Conservation (phyloP, 1,140 invertebrate genomes). For the Papilio dardanus region DNA sequence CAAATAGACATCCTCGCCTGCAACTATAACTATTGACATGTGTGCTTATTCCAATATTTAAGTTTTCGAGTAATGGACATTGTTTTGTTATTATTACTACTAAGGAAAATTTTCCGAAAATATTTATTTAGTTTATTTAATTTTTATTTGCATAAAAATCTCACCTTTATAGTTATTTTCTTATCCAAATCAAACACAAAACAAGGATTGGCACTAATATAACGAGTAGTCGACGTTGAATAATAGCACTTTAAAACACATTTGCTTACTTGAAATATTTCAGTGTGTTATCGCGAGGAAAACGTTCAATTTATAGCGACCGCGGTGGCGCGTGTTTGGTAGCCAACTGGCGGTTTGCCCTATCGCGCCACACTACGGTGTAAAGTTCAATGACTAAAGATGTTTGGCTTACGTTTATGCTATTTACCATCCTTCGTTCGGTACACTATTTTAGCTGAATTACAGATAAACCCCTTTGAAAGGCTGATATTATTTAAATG, state of each 20-base stretch:
- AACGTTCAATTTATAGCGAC: conserved; percentile 51
- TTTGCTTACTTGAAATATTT: conserved; percentile 17
- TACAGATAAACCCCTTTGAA: neutral
- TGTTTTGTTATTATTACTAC: neutral
- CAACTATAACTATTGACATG: neutral
- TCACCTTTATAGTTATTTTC: neutral
- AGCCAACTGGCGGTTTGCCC: conserved; percentile 78
- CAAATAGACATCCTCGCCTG: neutral
- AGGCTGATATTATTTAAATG: neutral
- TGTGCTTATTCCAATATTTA: neutral
- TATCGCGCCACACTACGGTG: conserved; percentile 61
- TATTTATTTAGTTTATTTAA: neutral
- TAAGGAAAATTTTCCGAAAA: neutral
- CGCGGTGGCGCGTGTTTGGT: conserved; percentile 59
- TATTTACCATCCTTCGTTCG: conserved; percentile 20
- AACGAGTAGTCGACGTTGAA: neutral
- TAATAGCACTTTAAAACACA: neutral
- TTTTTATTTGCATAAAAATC: neutral
- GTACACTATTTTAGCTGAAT: conserved; percentile 6
- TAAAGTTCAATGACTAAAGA: conserved; percentile 65
- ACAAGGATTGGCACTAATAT: neutral
- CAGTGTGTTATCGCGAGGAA: conserved; percentile 44
- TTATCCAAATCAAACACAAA: conserved; percentile 1
- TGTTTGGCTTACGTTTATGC: conserved; percentile 35
- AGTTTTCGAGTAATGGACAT: neutral